Base-by-base conservation (phyloP, 2,888 invertebrate species). In the Sepiola atlantica region DNA sequence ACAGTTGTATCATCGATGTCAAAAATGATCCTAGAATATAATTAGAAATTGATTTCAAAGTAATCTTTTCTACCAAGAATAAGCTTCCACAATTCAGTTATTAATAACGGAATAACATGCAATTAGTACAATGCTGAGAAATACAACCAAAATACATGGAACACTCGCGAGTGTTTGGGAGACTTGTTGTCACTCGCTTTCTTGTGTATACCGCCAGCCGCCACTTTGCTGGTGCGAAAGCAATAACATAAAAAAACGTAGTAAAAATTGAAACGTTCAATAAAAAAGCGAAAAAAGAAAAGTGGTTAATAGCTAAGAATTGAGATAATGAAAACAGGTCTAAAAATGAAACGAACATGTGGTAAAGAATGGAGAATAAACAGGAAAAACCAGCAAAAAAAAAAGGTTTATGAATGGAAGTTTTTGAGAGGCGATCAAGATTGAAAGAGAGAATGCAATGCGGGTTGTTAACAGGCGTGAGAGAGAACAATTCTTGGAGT, bases 291-390 rank as follows among this genome's bases (percentile, higher is more conserved):
- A 32, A 45, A 45, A 45, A 45, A 45, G 45, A 8, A 45, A 45
- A 45, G 45, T 45, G 45, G 45, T 45, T 20, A 77, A n/a, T n/a
- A 32, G 77, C 14, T 16, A 77, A 77, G 77, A 77, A 77, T 61
- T 61, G 28, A 28, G 24, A 20, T 28, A 28, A 61, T 28, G 28
- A 61, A 28, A 61, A 28, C 61, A 61, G 28, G 4, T 28, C 24
- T 77, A 77, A 77, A 77, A 77, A 77, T 32, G 77, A 77, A 77
- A 77, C 77, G 77, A 77, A 77, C 77, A 77, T n/a, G 77, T 77
- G 77, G n/a, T n/a, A n/a, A 77, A 32, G 77, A 77, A 77, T 77
- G 32, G 32, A 1, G 24, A 28, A 28, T 61, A 24, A 16, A 20
- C 8, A 77, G 16, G 0, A n/a, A 77, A 32, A 45, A 45, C 8